Evolutionary conservation across 2,113 vertebrate species (phyloP).

Genomic region (Gopherus evgoodei): DNA sequence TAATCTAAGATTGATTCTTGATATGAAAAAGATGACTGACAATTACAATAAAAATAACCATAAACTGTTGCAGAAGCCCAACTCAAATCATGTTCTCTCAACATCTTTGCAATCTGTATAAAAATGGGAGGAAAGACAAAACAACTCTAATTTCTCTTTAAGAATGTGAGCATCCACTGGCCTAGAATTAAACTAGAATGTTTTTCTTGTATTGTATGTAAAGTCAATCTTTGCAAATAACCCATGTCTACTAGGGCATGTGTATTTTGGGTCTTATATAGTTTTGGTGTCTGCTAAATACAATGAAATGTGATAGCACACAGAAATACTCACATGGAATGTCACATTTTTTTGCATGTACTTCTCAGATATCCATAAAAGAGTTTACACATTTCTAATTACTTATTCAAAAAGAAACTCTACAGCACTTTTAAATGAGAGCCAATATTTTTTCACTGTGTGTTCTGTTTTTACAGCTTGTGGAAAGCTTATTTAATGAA

Average conservation of each 20-base stretch:
- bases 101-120: slow-evolving; percentile 72
- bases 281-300: slow-evolving; percentile 62
- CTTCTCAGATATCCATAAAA: slow-evolving; percentile 75
- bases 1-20: neutral
- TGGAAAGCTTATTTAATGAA: slow-evolving; percentile 75
- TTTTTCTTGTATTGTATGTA: slow-evolving; percentile 68
- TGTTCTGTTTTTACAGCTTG: slow-evolving; percentile 77
- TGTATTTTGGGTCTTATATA: slow-evolving; percentile 71
- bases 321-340: slow-evolving; percentile 66
- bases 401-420: slow-evolving; percentile 75
- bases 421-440: slow-evolving; percentile 73
- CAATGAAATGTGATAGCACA: slow-evolving; percentile 73
- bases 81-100: slow-evolving; percentile 61
- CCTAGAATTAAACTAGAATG: slow-evolving; percentile 50
- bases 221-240: slow-evolving; percentile 70
- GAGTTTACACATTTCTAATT: slow-evolving; percentile 77
- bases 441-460: slow-evolving; percentile 68
- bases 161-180: slow-evolving; percentile 65
- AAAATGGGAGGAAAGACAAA: slow-evolving; percentile 63
- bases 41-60: slow-evolving; percentile 59
- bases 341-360: slow-evolving; percentile 60
- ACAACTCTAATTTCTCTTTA: slow-evolving; percentile 70
- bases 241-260: slow-evolving; percentile 68
- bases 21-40: slow-evolving; percentile 52
- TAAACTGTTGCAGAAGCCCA: slow-evolving; percentile 52